Evolutionary conservation across 2,888 invertebrate genomes (phyloP), one percentile per base, ranked within the genome.

Genomic region (Globia sparganii): DNA sequence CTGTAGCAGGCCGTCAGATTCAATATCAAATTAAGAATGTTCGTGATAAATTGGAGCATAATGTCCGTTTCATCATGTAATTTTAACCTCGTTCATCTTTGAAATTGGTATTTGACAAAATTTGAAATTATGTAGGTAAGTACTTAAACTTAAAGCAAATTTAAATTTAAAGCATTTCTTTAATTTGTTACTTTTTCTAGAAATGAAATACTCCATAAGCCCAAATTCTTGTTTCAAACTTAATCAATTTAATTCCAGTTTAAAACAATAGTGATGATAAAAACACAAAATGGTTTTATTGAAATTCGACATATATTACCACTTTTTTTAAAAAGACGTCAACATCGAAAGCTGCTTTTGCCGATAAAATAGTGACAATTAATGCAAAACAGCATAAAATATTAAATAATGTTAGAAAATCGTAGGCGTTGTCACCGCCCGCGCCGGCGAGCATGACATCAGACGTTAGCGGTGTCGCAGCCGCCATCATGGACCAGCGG

Each of bases 371-470:
- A 70, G 82, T 59, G 61, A 59, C 73, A 72, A 80, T 81, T 80
- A 83, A 89, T 88, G 78, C 84, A 87, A 89, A 82, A 72, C 40
- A 58, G 37, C 31, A 87, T 85, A 86, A 76, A 68, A 64, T 40
- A 61, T 87, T 85, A 85, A 86, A 85, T 56, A n/a, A 58, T 83
- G 59, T 71, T 77, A 67, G 62, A 61, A 81, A 75, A 76, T 74
- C 69, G 86, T 80, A 89, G 88, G 86, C 88, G 90, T 88, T 84
- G 88, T 84, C 81, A 77, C 93, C 92, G 87, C 86, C 77, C 89
- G 86, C 77, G 89, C 86, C 77, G 89, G 86, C 77, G 89, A 86
- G 91, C 90, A 92, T 95, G 94, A 95, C 94, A 94, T 95, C 94
- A 95, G 93, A 91, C 81, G 84, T 90, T 91, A 84, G 90, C 87